Evolutionary conservation across 1,140 invertebrate genomes (phyloP).

Genomic region (Drosophila busckii): DNA sequence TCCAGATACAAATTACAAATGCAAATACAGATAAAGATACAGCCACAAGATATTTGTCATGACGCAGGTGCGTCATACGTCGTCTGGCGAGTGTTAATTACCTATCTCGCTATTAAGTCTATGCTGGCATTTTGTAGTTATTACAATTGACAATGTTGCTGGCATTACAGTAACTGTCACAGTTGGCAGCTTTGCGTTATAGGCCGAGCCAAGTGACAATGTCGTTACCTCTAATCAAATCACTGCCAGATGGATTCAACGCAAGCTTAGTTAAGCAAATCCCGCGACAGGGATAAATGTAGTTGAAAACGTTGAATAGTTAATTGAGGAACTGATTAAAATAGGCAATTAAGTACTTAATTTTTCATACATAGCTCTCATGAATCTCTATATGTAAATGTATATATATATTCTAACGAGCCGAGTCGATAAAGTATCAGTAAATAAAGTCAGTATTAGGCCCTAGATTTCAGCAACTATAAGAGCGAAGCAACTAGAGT

Average conservation of each 20-base stretch:
- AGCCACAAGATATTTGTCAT: conserved; percentile 10
- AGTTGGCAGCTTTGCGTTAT: conserved; percentile 27
- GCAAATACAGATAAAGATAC: background rate
- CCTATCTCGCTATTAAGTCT: conserved; percentile 12
- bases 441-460: too few species aligned
- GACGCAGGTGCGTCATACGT: background rate
- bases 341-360: too few species aligned
- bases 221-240: conserved; percentile 55
- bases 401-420: too few species aligned
- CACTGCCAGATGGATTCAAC: conserved; percentile 46
- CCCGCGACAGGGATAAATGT: too few species aligned
- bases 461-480: too few species aligned
- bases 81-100: conserved; percentile 55
- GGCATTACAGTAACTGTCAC: conserved; percentile 42
- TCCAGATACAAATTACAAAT: background rate
- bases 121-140: background rate
- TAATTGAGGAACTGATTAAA: too few species aligned
- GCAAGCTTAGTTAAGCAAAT: too few species aligned
- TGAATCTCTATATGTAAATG: too few species aligned
- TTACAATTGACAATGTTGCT: conserved; percentile 46
- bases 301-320: too few species aligned
- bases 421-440: too few species aligned
- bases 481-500: too few species aligned
- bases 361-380: too few species aligned
- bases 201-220: conserved; percentile 8